These are phyloP conservation scores for Drosophila koepferae DNA, from an alignment of 2,888 invertebrate genomes.

Conservation along the genomic window DNA sequence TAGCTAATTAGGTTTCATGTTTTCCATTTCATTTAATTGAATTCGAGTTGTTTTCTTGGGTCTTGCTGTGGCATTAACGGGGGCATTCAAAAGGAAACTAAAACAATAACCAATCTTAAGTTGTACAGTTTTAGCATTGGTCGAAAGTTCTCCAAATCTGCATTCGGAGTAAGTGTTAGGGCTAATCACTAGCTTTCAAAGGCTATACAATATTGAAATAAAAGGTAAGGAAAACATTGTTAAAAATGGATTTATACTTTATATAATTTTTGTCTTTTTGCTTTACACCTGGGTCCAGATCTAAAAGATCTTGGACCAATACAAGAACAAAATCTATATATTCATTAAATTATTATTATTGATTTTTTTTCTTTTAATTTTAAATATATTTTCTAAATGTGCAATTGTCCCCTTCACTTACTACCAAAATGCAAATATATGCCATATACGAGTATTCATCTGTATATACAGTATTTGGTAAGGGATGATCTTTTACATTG, in stretches of 20 bases:
- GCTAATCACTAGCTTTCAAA: constrained; percentile 22
- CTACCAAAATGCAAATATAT: constrained; percentile 29
- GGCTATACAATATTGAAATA: constrained; percentile 12
- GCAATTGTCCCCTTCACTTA: constrained; percentile 24
- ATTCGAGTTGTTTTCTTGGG: constrained; percentile 44
- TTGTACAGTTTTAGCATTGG: constrained; percentile 53
- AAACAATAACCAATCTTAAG: constrained; percentile 40
- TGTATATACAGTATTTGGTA: constrained; percentile 55
- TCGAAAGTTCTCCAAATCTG: constrained; percentile 52
- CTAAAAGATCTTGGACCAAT: neutral
- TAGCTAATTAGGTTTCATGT: constrained; percentile 59
- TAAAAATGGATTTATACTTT: neutral
- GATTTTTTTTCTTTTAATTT: neutral
- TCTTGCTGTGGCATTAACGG: constrained; percentile 60
- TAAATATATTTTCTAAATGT: constrained; percentile 13
- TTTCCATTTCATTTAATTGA: constrained; percentile 60
- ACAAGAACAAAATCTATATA: constrained; percentile 1
- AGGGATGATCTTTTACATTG: constrained; percentile 20
- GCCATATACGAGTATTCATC: constrained; percentile 50
- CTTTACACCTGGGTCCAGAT: neutral
- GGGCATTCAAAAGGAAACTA: constrained; percentile 44
- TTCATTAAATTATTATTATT: neutral
- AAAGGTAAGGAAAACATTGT: neutral
- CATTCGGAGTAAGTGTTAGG: constrained; percentile 21
- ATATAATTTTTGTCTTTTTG: neutral